These are phyloP conservation scores for Salvelinus sp. DNA, from an alignment of 2,113 vertebrate genomes.

Conservation along the genomic window DNA sequence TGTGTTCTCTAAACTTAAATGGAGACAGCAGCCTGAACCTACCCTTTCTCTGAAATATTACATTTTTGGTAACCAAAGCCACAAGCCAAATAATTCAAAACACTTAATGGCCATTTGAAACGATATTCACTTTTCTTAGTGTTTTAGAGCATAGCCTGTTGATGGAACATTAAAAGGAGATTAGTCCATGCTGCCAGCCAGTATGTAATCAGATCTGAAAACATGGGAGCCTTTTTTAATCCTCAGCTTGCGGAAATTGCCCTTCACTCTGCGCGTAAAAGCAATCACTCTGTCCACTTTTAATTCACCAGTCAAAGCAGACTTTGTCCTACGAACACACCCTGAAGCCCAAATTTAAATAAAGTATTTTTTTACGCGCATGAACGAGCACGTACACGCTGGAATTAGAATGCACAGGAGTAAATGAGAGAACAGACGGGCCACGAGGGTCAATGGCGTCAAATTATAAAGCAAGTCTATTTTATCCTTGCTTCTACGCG, in stretches of 20 bases:
- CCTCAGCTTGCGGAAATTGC: slow-evolving; percentile 39
- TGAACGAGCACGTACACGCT: too few species aligned
- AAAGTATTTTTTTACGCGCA: too few species aligned
- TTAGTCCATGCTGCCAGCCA: slow-evolving; percentile 29
- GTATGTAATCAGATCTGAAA: slow-evolving; percentile 35
- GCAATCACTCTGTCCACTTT: slow-evolving; percentile 26
- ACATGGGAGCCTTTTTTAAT: slow-evolving; percentile 16
- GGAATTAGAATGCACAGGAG: too few species aligned
- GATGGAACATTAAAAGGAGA: slow-evolving; percentile 27
- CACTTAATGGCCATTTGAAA: not conserved
- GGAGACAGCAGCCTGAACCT: slow-evolving; percentile 39
- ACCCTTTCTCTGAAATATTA: slow-evolving; percentile 9
- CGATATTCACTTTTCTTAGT: not conserved
- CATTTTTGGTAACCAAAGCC: slow-evolving; percentile 4
- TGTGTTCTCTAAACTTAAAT: slow-evolving; percentile 31
- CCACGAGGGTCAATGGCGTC: too few species aligned
- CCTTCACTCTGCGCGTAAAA: slow-evolving; percentile 36
- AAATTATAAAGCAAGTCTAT: too few species aligned
- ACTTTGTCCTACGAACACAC: slow-evolving; percentile 44
- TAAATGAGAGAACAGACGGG: too few species aligned
- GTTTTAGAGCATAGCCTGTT: slow-evolving; percentile 19
- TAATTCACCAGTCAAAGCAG: slow-evolving; percentile 36
- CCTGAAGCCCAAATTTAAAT: not conserved
- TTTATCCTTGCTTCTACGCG: too few species aligned
- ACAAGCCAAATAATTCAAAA: not conserved